These are phyloP conservation scores for Tubiluchus corallicola DNA, from an alignment of 2,888 invertebrate genomes.

Conservation along the genomic window DNA sequence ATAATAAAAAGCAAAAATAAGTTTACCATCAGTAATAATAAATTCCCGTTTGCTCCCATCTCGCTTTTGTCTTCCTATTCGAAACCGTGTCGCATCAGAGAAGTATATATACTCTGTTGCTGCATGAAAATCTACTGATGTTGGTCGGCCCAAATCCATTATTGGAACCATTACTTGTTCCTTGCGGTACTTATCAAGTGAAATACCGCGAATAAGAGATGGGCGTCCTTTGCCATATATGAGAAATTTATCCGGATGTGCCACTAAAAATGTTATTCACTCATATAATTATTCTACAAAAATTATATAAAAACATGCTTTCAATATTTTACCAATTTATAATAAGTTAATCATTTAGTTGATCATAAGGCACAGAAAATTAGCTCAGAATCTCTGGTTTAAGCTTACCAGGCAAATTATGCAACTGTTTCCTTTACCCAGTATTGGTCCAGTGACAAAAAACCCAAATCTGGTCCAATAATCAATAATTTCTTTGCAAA, in stretches of 20 bases:
- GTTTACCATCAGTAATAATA: constrained; percentile 36
- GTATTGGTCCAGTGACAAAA: too few species aligned
- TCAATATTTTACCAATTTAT: constrained; percentile 8
- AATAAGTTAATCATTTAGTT: constrained; percentile 8
- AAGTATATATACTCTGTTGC: constrained; percentile 42
- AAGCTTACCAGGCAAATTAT: too few species aligned
- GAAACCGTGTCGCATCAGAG: constrained; percentile 36
- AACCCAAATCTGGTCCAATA: too few species aligned
- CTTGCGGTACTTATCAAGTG: constrained; percentile 19
- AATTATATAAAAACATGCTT: constrained; percentile 2
- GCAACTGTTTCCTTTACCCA: too few species aligned
- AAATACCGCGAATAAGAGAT: constrained; percentile 48
- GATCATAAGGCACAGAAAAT: constrained; percentile 8
- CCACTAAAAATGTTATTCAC: constrained; percentile 34
- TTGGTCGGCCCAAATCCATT: constrained; percentile 42
- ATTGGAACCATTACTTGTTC: constrained; percentile 48
- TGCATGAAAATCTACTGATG: constrained; percentile 48
- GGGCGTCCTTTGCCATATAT: constrained; percentile 45
- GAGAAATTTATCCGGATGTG: constrained; percentile 42
- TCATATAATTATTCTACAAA: constrained; percentile 1
- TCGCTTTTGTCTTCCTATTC: constrained; percentile 43
- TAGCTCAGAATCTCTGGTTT: constrained; percentile 13
- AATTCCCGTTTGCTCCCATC: constrained; percentile 39
- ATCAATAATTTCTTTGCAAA: too few species aligned
- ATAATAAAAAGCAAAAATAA: constrained; percentile 5